Evolutionary conservation across 2,888 invertebrate genomes (phyloP), one percentile per base, ranked within the genome.

Genomic region (Onchidella celtica): DNA sequence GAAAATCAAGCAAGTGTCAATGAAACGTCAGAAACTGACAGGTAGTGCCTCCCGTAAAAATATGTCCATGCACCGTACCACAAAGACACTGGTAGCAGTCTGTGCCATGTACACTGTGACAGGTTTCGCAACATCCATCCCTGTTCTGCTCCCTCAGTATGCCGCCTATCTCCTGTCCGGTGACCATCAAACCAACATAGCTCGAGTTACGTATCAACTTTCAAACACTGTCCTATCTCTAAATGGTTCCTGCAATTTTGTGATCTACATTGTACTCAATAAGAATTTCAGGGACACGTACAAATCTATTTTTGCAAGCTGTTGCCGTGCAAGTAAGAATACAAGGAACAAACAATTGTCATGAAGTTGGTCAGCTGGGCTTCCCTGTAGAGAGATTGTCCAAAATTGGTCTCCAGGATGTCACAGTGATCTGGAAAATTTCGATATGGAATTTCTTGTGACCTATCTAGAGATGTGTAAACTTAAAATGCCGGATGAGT

Each of bases 221-320:
- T 29, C 57, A 9, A 57, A 36, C 72, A 57, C 38, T 4, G 57
- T 29, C 9, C 9, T 17, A 3, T 57, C 55, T 27, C 2, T 47
- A 2, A 73, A 73, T 32, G 29, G 70, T 24, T 70, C 70, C 24
- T 70, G 70, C 27, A 70, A 70, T 11, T 70, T 66, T n/a, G 4
- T 66, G 6, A 40, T 40, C 11, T 69, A 69, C n/a, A 32, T 69
- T 6, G 40, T 27, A n/a, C 14, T 69, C 24, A 69, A 69, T 27
- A 34, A 34, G 38, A 69, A 34, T n/a, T 69, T 69, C 69, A 36
- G 69, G 27, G 40, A 40, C 36, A 69, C 69, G 3, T 69, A 40
- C 69, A 40, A 38, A 21, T 66, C 66, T 32, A 27, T 66, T 6
- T 32, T 66, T 66, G 47, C 6, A 6, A 47, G 17, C 9, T 47